Percentiles rank a stretch among this genome's conserved stretches.
Conservation (phyloP, 1,140 invertebrate species). For the Aphelinus certus region DNA sequence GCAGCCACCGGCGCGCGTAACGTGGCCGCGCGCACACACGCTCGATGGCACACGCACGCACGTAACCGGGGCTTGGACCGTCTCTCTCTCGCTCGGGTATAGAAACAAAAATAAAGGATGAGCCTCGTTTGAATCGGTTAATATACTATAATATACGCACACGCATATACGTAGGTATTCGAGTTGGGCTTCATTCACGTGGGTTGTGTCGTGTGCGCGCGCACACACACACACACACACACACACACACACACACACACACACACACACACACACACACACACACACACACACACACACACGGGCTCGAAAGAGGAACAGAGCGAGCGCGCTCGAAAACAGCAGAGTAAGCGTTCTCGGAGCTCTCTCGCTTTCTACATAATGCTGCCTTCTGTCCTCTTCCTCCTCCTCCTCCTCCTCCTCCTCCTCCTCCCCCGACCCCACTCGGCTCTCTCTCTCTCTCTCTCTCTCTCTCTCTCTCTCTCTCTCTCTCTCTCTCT, state of each 20-base stretch:
- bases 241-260: not conserved
- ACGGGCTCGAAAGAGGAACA: not conserved
- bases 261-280: not conserved
- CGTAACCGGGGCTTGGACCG: not conserved
- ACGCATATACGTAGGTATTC: too few species aligned
- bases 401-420: not conserved
- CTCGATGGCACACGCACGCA: constrained; percentile 17
- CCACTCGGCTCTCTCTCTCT: not conserved
- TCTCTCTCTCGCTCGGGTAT: too few species aligned
- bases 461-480: not conserved
- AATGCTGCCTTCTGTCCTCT: not conserved
- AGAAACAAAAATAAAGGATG: too few species aligned
- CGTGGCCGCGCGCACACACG: constrained; percentile 1
- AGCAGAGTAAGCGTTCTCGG: too few species aligned
- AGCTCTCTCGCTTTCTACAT: constrained; percentile 3
- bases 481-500: not conserved
- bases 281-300: not conserved
- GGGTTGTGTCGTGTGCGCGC: not conserved
- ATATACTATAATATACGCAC: too few species aligned
- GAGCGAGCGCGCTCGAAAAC: not conserved
- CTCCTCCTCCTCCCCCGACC: too few species aligned
- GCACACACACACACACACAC: not conserved
- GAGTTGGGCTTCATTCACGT: too few species aligned
- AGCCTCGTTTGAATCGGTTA: too few species aligned
- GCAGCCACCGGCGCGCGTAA: constrained; percentile 48